phyloP scores from a whole-genome alignment of 2,888 invertebrate species.

The Apomyelois bistriatella region DNA sequence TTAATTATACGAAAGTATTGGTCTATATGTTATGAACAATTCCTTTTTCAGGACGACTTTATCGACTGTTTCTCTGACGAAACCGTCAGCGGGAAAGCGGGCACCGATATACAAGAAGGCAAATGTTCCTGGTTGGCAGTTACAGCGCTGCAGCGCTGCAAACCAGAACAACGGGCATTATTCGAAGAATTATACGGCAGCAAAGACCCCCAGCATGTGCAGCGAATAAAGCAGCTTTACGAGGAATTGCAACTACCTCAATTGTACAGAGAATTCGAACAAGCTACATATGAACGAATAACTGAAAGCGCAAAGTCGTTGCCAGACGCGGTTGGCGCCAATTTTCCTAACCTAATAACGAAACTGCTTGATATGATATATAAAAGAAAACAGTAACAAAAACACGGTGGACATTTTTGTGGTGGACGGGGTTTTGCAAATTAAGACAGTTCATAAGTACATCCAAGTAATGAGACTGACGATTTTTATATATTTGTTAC shows the following conservation, averaged over 20 bases:
- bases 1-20: too few relatives aligned
- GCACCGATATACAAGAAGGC: constrained; percentile 93
- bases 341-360: constrained; percentile 81
- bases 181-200: constrained; percentile 84
- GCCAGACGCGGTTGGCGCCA: constrained; percentile 12
- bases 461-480: too few relatives aligned
- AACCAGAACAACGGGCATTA: constrained; percentile 75
- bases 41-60: constrained; percentile 84
- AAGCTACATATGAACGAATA: constrained; percentile 84
- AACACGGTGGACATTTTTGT: neutral
- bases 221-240: constrained; percentile 44
- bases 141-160: constrained; percentile 87
- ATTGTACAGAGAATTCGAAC: constrained; percentile 84
- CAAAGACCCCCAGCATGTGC: constrained; percentile 80
- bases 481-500: too few relatives aligned
- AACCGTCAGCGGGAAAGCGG: constrained; percentile 89
- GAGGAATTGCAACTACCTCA: constrained; percentile 83
- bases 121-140: constrained; percentile 96
- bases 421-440: too few relatives aligned
- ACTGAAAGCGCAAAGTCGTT: constrained; percentile 85
- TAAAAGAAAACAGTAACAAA: constrained; percentile 31
- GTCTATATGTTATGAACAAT: too few relatives aligned
- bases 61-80: constrained; percentile 93
- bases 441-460: too few relatives aligned
- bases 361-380: constrained; percentile 86